Evolutionary conservation across 2,888 invertebrate genomes (phyloP), one percentile per base, ranked within the genome.

Genomic region (Torymus aiolomorphi): DNA sequence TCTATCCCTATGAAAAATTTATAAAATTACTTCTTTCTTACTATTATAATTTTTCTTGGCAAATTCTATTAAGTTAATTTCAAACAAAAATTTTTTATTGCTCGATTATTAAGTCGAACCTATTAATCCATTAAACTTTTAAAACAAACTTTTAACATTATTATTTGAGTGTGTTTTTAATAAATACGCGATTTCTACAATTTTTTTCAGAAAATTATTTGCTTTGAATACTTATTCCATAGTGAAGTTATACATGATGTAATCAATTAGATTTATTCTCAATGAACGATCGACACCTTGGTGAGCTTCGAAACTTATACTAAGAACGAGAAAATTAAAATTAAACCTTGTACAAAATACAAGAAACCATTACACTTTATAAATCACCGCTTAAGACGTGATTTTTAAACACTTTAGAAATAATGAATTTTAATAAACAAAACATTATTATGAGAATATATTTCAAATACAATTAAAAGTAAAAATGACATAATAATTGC

Each of bases 271-370:
- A 12, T 54, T 69, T 74, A n/a, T 69, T 56, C 18, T 51, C 18
- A 76, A 24, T 51, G 69, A 85, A 85, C 84, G 85, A 85, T 85
- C 81, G 86, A 86, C 85, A 86, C 86, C 84, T 84, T 85, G 84
- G 82, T 84, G 83, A 83, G 82, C 83, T 81, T 82, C 83, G 83
- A 76, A 12, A 70, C 42, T 59, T 59, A 69, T 63, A 76, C 61
- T 72, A 73, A 73, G 49, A 51, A 24, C 65, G 14, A 14, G 67
- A 76, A 84, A 82, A 85, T 82, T 83, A 84, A 83, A 82, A 84
- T 84, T 84, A 85, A 84, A 86, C 67, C 83, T 81, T 87, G 88
- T 87, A 87, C 86, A 88, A 86, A 85, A 83, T 80, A 81, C 69
- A 82, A 83, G 65, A 81, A 81, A 82, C 49, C 83, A 84, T 63